Conservation (phyloP, 2,113 vertebrate species). For the Pao palembangensis region DNA sequence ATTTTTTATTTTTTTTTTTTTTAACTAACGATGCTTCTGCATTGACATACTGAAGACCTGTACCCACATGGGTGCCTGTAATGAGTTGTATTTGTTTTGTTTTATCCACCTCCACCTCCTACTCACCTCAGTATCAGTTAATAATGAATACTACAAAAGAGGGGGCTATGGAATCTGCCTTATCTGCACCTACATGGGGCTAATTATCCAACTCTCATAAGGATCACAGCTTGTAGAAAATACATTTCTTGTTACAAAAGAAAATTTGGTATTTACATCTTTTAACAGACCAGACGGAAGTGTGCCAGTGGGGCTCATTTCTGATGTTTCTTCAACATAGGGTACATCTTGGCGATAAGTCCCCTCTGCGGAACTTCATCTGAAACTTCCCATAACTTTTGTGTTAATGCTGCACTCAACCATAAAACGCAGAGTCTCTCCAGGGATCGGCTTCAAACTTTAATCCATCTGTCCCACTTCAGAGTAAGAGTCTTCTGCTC, state of each 20-base stretch:
- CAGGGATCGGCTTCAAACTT: slow-evolving; percentile 32
- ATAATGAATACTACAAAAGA: slow-evolving; percentile 38
- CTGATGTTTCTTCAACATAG: background rate
- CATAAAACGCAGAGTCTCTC: slow-evolving; percentile 16
- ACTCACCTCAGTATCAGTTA: slow-evolving; percentile 35
- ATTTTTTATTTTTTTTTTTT: background rate
- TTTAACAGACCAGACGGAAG: slow-evolving; percentile 33
- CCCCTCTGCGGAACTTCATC: no score
- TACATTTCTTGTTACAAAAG: slow-evolving; percentile 15
- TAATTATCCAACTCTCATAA: slow-evolving; percentile 57
- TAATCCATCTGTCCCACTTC: slow-evolving; percentile 62
- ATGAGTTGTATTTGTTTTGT: slow-evolving; percentile 69
- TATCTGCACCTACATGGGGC: slow-evolving; percentile 45
- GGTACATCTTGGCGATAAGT: background rate
- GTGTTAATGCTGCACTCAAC: slow-evolving; percentile 36
- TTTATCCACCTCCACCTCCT: slow-evolving; percentile 54
- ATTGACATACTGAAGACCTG: slow-evolving; percentile 35
- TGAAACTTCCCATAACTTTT: slow-evolving; percentile 19
- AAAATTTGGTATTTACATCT: slow-evolving; percentile 35
- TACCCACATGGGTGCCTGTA: slow-evolving; percentile 44
- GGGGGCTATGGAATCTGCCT: slow-evolving; percentile 27
- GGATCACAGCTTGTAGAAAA: slow-evolving; percentile 34
- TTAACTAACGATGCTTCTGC: slow-evolving; percentile 58
- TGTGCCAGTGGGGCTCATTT: background rate
- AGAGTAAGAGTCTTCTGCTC: slow-evolving; percentile 39